phyloP scores from a whole-genome alignment of 2,888 invertebrate genomes.

The Nudaria mundana region DNA sequence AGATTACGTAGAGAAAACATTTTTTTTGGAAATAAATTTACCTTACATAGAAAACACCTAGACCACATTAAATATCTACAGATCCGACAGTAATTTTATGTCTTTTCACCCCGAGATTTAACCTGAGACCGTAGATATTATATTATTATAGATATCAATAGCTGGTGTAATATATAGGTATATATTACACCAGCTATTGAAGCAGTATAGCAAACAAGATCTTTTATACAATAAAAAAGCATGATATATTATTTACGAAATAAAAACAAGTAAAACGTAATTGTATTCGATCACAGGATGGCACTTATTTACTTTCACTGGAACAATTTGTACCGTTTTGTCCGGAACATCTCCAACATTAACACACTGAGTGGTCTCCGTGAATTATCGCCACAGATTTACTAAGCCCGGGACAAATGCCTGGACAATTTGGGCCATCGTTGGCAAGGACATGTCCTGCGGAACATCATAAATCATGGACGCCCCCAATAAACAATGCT shows the following conservation, averaged over 20 bases:
- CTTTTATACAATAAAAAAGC: neutral
- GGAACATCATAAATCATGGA: constrained; percentile 51
- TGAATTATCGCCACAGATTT: constrained; percentile 59
- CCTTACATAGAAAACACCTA: too few species aligned
- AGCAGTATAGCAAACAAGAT: neutral
- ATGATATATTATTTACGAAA: constrained; percentile 2
- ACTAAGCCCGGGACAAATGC: constrained; percentile 53
- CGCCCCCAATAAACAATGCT: constrained; percentile 54
- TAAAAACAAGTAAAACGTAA: constrained; percentile 10
- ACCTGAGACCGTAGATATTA: too few species aligned
- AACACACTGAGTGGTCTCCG: constrained; percentile 39
- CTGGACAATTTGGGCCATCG: constrained; percentile 50
- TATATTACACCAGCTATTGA: too few species aligned
- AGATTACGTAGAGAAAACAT: too few species aligned
- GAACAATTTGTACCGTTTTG: constrained; percentile 32
- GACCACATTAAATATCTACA: too few species aligned
- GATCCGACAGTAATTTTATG: too few species aligned
- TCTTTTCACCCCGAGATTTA: too few species aligned
- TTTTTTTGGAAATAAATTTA: too few species aligned
- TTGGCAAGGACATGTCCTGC: constrained; percentile 49
- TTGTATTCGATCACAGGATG: constrained; percentile 18
- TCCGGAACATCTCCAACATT: constrained; percentile 37
- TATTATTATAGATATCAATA: too few species aligned
- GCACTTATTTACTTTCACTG: constrained; percentile 21
- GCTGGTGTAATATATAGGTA: too few species aligned